phyloP scores from a whole-genome alignment of 2,797 vertebrate species.

The Syndactyla subalaris region DNA sequence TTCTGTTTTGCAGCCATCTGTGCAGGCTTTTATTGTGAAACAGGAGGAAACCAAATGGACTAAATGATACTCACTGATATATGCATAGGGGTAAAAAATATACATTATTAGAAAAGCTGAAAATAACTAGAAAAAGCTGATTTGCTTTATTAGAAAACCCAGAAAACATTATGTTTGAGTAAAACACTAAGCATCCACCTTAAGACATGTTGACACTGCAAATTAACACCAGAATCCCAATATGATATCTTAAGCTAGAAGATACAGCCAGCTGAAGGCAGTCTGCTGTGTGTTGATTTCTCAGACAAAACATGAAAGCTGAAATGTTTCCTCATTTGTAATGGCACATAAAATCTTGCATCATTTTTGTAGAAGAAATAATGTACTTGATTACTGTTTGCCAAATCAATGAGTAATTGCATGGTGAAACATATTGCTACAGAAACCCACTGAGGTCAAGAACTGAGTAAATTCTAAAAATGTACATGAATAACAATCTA shows the following conservation, averaged over 20 bases:
- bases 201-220: background rate
- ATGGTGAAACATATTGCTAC: background rate
- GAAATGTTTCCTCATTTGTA: background rate
- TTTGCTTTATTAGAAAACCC: conserved; percentile 10
- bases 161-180: background rate
- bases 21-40: conserved; percentile 46
- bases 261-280: background rate
- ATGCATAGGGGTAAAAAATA: background rate
- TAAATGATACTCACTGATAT: background rate
- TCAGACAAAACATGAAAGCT: conserved; percentile 5
- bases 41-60: conserved; percentile 22
- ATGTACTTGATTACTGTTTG: background rate
- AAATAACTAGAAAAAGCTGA: background rate
- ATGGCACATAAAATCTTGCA: background rate
- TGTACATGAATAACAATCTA: background rate
- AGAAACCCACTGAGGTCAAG: conserved; percentile 5
- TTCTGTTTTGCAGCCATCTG: conserved; percentile 61
- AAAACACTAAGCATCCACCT: background rate
- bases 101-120: background rate
- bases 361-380: background rate
- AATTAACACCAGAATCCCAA: background rate
- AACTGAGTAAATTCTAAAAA: conserved; percentile 16
- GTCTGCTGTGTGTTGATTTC: background rate
- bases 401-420: conserved; percentile 24
- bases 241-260: background rate